phyloP scores from a whole-genome alignment of 2,113 vertebrate species.

The Oreotrochilus melanogaster region DNA sequence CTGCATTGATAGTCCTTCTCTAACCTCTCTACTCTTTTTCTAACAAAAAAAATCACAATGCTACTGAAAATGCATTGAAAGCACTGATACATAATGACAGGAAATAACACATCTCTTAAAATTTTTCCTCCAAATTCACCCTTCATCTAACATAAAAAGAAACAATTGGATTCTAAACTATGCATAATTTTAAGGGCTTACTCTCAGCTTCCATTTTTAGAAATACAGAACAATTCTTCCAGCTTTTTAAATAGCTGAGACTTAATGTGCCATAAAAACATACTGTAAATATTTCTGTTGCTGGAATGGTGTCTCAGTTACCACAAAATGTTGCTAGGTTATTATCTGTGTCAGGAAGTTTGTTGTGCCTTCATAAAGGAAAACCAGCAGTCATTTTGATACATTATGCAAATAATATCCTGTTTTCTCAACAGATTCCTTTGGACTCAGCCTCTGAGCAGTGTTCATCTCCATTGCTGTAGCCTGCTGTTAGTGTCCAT shows the following conservation, averaged over 20 bases:
- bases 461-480: not conserved
- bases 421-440: slow-evolving; percentile 35
- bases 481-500: not conserved
- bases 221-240: slow-evolving; percentile 20
- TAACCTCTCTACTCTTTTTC: not conserved
- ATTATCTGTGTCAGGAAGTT: slow-evolving; percentile 67
- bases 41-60: not conserved
- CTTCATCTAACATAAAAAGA: not conserved
- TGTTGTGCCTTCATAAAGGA: slow-evolving; percentile 38
- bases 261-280: slow-evolving; percentile 47
- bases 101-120: not conserved
- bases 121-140: not conserved
- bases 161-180: slow-evolving; percentile 1
- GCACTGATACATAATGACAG: not conserved
- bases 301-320: slow-evolving; percentile 34
- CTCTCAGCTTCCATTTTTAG: slow-evolving; percentile 37
- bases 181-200: not conserved
- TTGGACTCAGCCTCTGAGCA: not conserved
- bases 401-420: slow-evolving; percentile 24
- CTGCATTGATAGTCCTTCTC: not conserved
- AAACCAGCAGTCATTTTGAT: slow-evolving; percentile 40
- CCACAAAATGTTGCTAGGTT: slow-evolving; percentile 70
- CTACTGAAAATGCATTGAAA: not conserved
- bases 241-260: slow-evolving; percentile 23
- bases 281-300: slow-evolving; percentile 64